phyloP scores from a whole-genome alignment of 35 echinoderm and acorn worm species.

The Apostichopus parvimensis region DNA sequence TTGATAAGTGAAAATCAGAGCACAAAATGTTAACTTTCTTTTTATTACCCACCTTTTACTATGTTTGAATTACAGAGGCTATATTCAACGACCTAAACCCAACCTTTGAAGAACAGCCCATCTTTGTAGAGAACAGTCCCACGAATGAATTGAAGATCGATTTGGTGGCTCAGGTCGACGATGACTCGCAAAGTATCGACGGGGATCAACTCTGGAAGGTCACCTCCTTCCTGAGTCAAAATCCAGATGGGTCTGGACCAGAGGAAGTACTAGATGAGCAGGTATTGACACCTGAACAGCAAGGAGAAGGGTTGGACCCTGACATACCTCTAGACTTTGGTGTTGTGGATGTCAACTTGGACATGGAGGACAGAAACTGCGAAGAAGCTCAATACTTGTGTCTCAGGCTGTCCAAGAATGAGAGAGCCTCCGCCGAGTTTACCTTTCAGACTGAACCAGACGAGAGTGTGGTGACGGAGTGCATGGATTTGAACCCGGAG shows the following conservation, averaged over 20 bases:
- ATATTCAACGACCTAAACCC: slow-evolving; percentile 61
- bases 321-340: slow-evolving; percentile 65
- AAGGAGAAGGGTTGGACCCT: slow-evolving; percentile 53
- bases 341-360: slow-evolving; percentile 54
- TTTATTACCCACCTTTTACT: too few species aligned
- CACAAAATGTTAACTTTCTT: too few species aligned
- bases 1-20: too few species aligned
- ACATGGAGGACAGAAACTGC: slow-evolving; percentile 70
- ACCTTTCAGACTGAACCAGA: slow-evolving; percentile 71
- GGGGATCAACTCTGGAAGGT: slow-evolving; percentile 83
- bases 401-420: slow-evolving; percentile 66
- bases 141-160: slow-evolving; percentile 57
- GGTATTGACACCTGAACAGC: slow-evolving; percentile 58
- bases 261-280: slow-evolving; percentile 51
- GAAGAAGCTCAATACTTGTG: slow-evolving; percentile 72
- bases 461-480: slow-evolving; percentile 61
- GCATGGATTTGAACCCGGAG: slow-evolving; percentile 63
- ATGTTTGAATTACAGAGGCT: slow-evolving; percentile 71
- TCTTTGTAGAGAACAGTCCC: slow-evolving; percentile 62
- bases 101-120: slow-evolving; percentile 39
- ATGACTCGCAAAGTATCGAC: slow-evolving; percentile 56
- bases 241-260: slow-evolving; percentile 55
- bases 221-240: slow-evolving; percentile 62
- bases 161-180: slow-evolving; percentile 43
- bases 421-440: slow-evolving; percentile 66